Evolutionary conservation across 2,113 vertebrate genomes (phyloP), one percentile per base, ranked within the genome.

Genomic region (Pterocles burchelli): DNA sequence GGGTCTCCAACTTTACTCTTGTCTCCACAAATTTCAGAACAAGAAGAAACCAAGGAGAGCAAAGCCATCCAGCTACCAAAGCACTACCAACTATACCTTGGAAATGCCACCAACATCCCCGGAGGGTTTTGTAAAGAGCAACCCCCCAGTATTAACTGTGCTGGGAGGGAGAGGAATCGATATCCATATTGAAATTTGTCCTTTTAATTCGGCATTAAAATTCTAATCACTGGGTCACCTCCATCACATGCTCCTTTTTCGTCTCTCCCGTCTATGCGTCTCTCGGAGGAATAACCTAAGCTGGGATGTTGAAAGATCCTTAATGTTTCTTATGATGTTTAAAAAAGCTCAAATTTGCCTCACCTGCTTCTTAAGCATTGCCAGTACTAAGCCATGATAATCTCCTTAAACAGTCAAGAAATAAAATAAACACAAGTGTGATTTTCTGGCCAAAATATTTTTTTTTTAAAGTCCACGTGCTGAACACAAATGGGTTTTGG

Each of bases 261-360:
- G 59, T 24, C 55, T 58, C 73, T 45, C 65, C 86, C 21, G 8
- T 65, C 94, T 85, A 43, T 75, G 6, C 0, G n/a, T 73, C 92
- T 92, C 85, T 70, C n/a, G 46, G 55, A 85, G 83, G 63, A 58
- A 88, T 85, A 78, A 65, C 82, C 52, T 88, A 90, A 94, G 75
- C 90, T 92, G 46, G 74, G 77, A 71, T 34, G 77, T 25, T 94
- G 85, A 95, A 90, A 94, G 96, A 77, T 73, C 36, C 46, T 46
- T 52, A 26, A 28, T 4, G 46, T 62, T 58, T n/a, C 85, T 85
- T 48, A 38, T 3, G 51, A 41, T 41, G 41, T 41, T 41, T 41
- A 72, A 89, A 71, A 88, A 54, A 71, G 57, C 89, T 92, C 80
- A 31, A 18, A 28, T 86, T 90, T 78, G 52, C 76, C 66, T 90